Percentiles rank a stretch among this genome's conserved stretches.
Evolutionary conservation across 2,888 invertebrate genomes (phyloP).

Genomic region (Phragmatobia fuliginosa): DNA sequence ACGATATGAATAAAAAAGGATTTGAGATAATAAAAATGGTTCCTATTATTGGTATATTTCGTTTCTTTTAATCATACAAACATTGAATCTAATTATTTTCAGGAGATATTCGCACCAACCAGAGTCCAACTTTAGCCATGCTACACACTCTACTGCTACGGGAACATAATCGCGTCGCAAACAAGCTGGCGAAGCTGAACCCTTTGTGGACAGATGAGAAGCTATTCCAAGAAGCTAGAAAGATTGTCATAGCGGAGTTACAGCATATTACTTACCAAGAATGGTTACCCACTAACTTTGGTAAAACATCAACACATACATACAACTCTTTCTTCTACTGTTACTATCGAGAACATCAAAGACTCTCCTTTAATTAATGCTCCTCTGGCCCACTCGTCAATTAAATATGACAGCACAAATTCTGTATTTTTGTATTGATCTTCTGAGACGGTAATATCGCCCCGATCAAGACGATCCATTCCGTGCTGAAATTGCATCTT

Average conservation of each 20-base stretch:
- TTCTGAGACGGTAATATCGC: too few species aligned
- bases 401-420: too few species aligned
- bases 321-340: not conserved
- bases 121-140: conserved; percentile 84
- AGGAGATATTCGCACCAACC: conserved; percentile 86
- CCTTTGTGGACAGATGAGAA: conserved; percentile 86
- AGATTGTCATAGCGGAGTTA: conserved; percentile 84
- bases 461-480: too few species aligned
- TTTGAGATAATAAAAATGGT: too few species aligned
- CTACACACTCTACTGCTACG: conserved; percentile 84
- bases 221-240: conserved; percentile 85
- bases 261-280: conserved; percentile 88
- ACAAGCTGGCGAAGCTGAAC: conserved; percentile 81
- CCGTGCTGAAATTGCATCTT: too few species aligned
- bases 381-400: too few species aligned
- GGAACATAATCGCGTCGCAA: conserved; percentile 86
- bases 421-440: too few species aligned
- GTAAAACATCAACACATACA: conserved; percentile 53
- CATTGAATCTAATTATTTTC: not conserved
- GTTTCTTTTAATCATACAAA: not conserved
- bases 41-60: not conserved
- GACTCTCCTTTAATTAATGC: too few species aligned
- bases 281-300: conserved; percentile 86
- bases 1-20: too few species aligned
- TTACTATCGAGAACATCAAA: too few species aligned